Evolutionary conservation across 1,140 invertebrate species (phyloP).

Genomic region (Panagrolaimus sp.): DNA sequence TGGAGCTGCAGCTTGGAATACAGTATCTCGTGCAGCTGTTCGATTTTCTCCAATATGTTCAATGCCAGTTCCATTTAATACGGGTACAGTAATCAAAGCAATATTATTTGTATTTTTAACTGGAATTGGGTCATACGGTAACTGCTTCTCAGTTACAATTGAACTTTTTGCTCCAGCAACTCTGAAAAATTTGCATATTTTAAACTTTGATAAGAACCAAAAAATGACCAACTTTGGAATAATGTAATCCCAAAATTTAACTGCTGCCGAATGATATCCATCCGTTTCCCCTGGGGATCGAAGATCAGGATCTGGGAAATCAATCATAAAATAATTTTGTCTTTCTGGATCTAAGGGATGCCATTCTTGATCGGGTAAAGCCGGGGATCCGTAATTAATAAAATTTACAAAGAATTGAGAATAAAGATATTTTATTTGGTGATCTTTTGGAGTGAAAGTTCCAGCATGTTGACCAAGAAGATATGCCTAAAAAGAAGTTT

Average conservation of each 20-base stretch:
- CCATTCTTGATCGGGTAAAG: neutral
- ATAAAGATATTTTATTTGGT: constrained; percentile 3
- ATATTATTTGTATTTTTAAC: neutral
- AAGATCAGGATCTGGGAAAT: constrained; percentile 8
- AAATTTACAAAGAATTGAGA: neutral
- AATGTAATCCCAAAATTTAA: neutral
- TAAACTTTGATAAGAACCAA: neutral
- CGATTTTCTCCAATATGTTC: neutral
- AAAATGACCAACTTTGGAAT: neutral
- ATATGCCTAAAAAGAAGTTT: constrained; percentile 7
- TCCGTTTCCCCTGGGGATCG: neutral
- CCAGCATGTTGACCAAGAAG: constrained; percentile 2
- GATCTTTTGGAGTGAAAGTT: neutral
- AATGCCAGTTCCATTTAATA: neutral
- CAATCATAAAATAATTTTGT: constrained; percentile 11
- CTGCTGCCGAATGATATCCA: neutral
- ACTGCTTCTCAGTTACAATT: no score
- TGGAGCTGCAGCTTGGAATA: neutral
- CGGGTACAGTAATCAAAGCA: neutral
- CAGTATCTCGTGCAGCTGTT: neutral
- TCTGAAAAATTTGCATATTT: neutral
- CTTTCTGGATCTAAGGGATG: neutral
- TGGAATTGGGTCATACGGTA: neutral
- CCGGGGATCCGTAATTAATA: neutral
- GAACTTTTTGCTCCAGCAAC: neutral